Percentiles rank a stretch among this genome's conserved stretches.
Conservation (phyloP, 1,140 invertebrate genomes). For the Drosophila athabasca region DNA sequence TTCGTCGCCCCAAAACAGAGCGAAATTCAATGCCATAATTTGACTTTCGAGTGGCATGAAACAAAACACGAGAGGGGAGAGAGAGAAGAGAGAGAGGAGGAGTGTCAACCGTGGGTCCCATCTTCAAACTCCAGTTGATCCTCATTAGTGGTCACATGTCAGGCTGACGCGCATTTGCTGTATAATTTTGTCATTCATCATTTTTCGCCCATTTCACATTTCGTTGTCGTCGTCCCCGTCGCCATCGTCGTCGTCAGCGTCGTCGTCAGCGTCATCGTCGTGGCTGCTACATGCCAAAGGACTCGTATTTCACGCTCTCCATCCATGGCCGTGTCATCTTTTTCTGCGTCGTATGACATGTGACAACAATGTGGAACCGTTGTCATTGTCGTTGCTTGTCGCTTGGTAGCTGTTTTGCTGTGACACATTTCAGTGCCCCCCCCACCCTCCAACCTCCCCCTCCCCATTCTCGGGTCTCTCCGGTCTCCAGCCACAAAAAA, state of each 20-base stretch:
- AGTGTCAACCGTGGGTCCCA: slow-evolving; percentile 22
- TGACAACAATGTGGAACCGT: slow-evolving; percentile 78
- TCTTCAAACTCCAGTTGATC: slow-evolving; percentile 64
- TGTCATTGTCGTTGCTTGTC: slow-evolving; percentile 62
- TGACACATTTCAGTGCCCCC: slow-evolving; percentile 53
- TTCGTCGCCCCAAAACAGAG: slow-evolving; percentile 1
- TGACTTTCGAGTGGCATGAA: slow-evolving; percentile 70
- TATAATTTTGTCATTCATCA: slow-evolving; percentile 82
- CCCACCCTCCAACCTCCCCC: background rate
- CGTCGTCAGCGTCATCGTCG: too few relatives aligned
- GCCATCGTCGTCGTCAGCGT: too few relatives aligned
- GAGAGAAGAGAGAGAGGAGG: background rate
- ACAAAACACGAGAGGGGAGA: slow-evolving; percentile 25
- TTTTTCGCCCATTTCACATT: slow-evolving; percentile 77
- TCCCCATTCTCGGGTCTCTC: too few relatives aligned
- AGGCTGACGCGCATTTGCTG: slow-evolving; percentile 72
- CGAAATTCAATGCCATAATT: slow-evolving; percentile 74
- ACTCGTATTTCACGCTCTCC: slow-evolving; percentile 69
- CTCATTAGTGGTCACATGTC: slow-evolving; percentile 82
- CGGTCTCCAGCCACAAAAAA: too few relatives aligned
- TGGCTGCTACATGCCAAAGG: slow-evolving; percentile 63
- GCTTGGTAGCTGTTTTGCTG: slow-evolving; percentile 46
- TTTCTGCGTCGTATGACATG: slow-evolving; percentile 66
- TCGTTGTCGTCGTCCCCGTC: too few relatives aligned
- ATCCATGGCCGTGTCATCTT: slow-evolving; percentile 23